Base-by-base conservation (phyloP, 2,797 vertebrate genomes). In the Sebastes itinus region DNA sequence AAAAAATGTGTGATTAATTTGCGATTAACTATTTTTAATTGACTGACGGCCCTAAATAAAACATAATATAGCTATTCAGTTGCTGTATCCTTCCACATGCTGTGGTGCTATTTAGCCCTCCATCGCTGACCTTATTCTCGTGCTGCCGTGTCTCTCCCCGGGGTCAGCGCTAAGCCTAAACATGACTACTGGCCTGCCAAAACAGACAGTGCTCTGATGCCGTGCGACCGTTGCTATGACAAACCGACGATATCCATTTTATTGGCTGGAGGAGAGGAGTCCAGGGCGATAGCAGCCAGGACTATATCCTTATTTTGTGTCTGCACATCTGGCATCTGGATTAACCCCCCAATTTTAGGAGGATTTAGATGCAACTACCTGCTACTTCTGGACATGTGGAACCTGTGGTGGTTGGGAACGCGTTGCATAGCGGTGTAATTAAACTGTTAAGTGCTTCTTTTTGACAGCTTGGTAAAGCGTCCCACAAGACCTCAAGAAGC, bases 161-260 rank as follows among this genome's bases (percentile, higher is more conserved):
- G 77, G 70, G 83, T 92, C 86, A 75, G 67, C 6, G 20, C 77
- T 92, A 88, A 92, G 83, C 88, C 75, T 46, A 60, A 86, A 88
- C 78, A 80, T 33, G 82, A 88, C 72, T 85, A 63, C 86, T 88
- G 77, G 66, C 83, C 86, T 87, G 90, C 90, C 90, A 90, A 90
- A 88, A 77, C 18, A 87, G 66, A 88, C 58, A 20, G 46, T 42
- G 70, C 80, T 73, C 80, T 62, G 64, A 30, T 78, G 75, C 81
- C 87, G 32, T 67, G 75, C 75, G 79, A 82, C 71, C 42, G 78
- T 85, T 71, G 6, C 87, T 35, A 78, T 84, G 81, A 89, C 76
- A 59, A 88, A 85, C 55, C 65, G 10, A 28, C 49, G 46, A 42
- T 80, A 80, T 90, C 82, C 87, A 68, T 78, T 81, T 85, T 77